Conservation (phyloP, 2,888 invertebrate species). For the Bombylius discolor region DNA sequence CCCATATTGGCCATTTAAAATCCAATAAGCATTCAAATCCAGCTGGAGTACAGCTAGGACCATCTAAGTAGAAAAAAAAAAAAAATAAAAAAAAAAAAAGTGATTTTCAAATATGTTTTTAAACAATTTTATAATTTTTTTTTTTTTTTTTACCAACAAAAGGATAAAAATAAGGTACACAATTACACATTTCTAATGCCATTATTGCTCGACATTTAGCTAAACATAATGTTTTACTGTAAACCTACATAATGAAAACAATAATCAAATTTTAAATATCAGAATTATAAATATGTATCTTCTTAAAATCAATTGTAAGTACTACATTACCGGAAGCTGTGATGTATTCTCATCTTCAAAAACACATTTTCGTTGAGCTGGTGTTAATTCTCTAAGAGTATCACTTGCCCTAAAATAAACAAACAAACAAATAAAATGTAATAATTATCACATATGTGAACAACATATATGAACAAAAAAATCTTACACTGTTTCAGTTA, state of each 20-base stretch:
- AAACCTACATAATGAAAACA: conserved; percentile 20
- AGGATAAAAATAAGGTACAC: conserved; percentile 43
- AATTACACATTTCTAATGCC: conserved; percentile 41
- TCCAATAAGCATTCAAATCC: conserved; percentile 11
- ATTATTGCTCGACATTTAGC: conserved; percentile 39
- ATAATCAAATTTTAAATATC: neutral
- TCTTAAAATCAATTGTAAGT: neutral
- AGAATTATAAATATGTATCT: no score
- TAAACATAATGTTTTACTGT: conserved; percentile 29
- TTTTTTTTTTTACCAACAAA: conserved; percentile 23
- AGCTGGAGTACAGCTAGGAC: conserved; percentile 7
- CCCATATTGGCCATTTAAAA: conserved; percentile 13
- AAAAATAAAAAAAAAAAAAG: neutral
- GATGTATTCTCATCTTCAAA: conserved; percentile 40
- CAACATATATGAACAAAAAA: no score
- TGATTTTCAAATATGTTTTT: no score
- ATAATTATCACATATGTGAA: no score
- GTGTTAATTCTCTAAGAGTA: conserved; percentile 31
- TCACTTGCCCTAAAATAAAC: conserved; percentile 5
- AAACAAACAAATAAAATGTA: neutral
- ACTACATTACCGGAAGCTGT: conserved; percentile 28
- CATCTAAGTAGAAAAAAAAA: conserved; percentile 3
- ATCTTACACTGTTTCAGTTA: conserved; percentile 32
- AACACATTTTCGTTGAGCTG: conserved; percentile 39
- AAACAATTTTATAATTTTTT: neutral